These are phyloP conservation scores for Gallinago undulata DNA, from an alignment of 2,113 vertebrate genomes.

Conservation along the genomic window DNA sequence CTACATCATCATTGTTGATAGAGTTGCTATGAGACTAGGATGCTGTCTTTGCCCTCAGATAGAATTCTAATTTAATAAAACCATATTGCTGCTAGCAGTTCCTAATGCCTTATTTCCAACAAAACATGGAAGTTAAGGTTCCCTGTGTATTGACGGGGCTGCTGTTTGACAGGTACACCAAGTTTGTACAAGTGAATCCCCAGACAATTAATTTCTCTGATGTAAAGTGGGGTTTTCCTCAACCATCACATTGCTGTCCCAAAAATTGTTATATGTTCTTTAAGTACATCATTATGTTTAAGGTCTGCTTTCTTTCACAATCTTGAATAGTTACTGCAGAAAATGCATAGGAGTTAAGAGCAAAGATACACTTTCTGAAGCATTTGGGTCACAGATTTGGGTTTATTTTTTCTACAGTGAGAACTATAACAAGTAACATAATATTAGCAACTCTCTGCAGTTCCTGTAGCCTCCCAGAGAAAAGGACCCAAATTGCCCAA, in stretches of 20 bases:
- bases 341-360: background rate
- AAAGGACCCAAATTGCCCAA: slow-evolving; percentile 1
- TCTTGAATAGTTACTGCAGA: background rate
- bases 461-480: background rate
- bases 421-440: background rate
- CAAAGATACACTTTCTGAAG: background rate
- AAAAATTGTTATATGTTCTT: no score
- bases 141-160: background rate
- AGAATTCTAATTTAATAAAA: background rate
- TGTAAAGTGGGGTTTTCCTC: background rate
- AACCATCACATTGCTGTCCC: background rate
- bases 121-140: background rate
- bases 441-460: background rate
- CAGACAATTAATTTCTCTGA: background rate
- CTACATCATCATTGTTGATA: background rate
- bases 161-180: background rate
- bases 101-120: background rate
- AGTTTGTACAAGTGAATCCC: background rate
- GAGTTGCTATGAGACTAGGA: background rate
- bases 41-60: background rate
- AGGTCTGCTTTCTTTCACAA: background rate
- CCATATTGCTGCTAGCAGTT: background rate
- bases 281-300: background rate
- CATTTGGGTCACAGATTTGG: background rate
- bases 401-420: background rate